Conservation (phyloP, 2,797 vertebrate species). For the Notoglanidium macrostoma region DNA sequence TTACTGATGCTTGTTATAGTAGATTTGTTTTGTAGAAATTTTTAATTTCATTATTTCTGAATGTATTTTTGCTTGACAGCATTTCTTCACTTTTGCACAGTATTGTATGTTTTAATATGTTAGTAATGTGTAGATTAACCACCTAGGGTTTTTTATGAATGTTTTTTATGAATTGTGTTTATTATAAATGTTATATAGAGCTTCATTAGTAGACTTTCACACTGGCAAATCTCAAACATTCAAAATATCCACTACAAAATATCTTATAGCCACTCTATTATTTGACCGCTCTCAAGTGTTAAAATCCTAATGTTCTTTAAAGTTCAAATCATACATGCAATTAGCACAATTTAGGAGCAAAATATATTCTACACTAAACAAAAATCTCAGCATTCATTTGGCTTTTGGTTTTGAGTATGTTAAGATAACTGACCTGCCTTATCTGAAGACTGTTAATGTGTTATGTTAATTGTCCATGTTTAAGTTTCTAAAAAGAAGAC, state of each 20-base stretch:
- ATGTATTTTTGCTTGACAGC: background rate
- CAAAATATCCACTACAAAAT: background rate
- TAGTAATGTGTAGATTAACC: background rate
- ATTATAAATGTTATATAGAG: background rate
- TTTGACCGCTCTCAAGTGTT: background rate
- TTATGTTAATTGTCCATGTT: background rate
- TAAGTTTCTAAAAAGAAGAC: constrained; percentile 18
- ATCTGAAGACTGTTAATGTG: background rate
- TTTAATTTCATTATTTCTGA: background rate
- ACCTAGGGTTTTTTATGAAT: too few relatives aligned
- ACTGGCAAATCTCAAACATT: background rate
- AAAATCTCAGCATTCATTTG: background rate
- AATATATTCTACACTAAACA: background rate
- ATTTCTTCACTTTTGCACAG: background rate
- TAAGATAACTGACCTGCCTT: background rate
- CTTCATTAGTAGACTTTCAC: background rate
- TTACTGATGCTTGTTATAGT: background rate
- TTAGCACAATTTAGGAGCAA: background rate
- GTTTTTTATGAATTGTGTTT: background rate
- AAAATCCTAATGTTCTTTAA: background rate
- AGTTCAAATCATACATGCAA: background rate
- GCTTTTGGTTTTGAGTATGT: background rate
- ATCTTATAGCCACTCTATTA: background rate
- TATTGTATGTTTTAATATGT: background rate
- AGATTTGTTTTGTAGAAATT: background rate